These are phyloP conservation scores for Drosophila bocqueti DNA, from an alignment of 1,140 invertebrate species.

Conservation along the genomic window DNA sequence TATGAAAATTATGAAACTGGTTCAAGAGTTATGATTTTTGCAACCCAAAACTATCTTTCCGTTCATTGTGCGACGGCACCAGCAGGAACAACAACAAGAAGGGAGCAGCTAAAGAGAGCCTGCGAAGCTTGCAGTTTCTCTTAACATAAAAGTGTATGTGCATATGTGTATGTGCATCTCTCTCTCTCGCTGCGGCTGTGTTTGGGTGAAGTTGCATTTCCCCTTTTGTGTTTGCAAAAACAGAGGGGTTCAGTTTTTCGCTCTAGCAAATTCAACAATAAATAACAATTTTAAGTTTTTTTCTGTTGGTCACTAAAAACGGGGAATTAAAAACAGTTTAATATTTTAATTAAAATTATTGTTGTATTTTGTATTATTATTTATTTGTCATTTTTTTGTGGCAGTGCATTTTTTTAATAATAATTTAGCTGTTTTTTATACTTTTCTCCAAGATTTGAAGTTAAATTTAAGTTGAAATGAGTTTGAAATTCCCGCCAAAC, in stretches of 20 bases:
- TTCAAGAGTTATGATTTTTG: too few relatives aligned
- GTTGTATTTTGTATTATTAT: neutral
- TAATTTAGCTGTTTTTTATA: neutral
- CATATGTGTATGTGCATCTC: neutral
- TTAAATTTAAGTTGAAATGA: neutral
- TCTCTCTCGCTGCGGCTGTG: neutral
- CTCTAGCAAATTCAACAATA: neutral
- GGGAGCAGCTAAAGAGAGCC: slow-evolving; percentile 36
- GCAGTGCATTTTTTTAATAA: neutral
- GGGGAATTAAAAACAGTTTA: too few relatives aligned
- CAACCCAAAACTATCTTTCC: too few relatives aligned
- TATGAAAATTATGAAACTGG: too few relatives aligned
- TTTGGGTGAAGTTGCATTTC: slow-evolving; percentile 34
- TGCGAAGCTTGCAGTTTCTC: slow-evolving; percentile 32
- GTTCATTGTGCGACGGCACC: neutral
- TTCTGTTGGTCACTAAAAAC: neutral
- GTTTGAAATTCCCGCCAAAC: neutral
- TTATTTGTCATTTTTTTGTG: neutral
- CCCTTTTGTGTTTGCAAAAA: slow-evolving; percentile 25
- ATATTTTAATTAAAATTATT: too few relatives aligned
- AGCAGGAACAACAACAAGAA: slow-evolving; percentile 21
- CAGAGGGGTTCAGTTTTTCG: neutral
- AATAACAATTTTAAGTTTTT: too few relatives aligned
- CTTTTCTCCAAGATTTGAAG: neutral
- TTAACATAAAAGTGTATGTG: slow-evolving; percentile 21